Percentiles rank a stretch among this genome's conserved stretches.
Evolutionary conservation across 2,113 vertebrate genomes (phyloP).

Genomic region (Laterallus jamaicensis): DNA sequence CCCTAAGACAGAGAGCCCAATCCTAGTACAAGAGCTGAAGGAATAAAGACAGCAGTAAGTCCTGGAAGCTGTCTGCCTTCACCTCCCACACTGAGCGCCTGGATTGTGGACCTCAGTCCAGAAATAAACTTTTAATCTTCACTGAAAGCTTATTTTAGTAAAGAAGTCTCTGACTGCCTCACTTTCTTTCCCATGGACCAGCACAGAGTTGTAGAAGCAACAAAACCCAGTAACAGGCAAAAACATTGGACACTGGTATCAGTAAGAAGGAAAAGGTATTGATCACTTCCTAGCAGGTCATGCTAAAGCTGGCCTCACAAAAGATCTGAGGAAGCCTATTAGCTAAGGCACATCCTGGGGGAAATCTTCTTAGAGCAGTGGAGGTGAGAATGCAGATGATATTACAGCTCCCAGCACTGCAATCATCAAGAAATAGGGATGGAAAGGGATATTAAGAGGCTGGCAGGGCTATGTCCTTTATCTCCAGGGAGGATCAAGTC

Average conservation of each 20-base stretch:
- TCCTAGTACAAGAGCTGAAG: not conserved
- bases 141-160: not conserved
- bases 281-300: not conserved
- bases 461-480: not conserved
- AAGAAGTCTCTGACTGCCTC: not conserved
- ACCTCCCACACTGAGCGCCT: not conserved
- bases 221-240: not conserved
- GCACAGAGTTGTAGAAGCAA: not conserved
- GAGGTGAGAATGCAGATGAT: slow-evolving; percentile 33
- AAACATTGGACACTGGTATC: not conserved
- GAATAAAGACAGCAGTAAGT: not conserved
- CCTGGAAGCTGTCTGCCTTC: not conserved
- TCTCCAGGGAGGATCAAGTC: slow-evolving; percentile 8
- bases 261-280: not conserved
- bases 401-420: not conserved
- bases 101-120: not conserved
- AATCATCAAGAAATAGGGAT: not conserved
- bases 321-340: slow-evolving; percentile 28
- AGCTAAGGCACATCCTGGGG: slow-evolving; percentile 22
- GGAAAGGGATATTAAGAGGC: not conserved
- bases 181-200: not conserved
- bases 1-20: not conserved
- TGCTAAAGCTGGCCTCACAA: not conserved
- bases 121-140: not conserved
- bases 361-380: slow-evolving; percentile 49